Base-by-base conservation (phyloP, 2,888 invertebrate genomes). In the Steromphala cineraria region DNA sequence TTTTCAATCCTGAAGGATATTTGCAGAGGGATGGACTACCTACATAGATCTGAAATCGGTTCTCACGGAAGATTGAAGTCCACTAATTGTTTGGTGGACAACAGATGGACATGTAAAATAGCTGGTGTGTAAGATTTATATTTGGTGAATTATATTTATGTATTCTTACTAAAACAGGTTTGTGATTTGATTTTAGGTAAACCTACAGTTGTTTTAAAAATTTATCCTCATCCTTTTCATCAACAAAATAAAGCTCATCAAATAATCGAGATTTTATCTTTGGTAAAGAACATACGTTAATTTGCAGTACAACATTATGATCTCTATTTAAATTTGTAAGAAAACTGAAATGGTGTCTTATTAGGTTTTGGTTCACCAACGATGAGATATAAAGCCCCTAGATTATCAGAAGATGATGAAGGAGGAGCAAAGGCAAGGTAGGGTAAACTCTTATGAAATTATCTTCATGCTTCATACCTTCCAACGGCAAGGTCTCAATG, bases 81-180 rank as follows among this genome's bases (percentile, higher is more conserved):
- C 0, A 85, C 88, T 13, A 90, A 90, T 67, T 87, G 90, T 78
- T 81, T 91, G 13, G 80, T 91, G 10, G 91, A 91, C 81, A 89
- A 87, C 79, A 86, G 89, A 79, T 91, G 91, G 91, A 87, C 90
- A 1, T 90, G 90, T 80, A 88, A 88, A 84, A 81, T 88, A 24
- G n/a, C 87, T 81, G 87, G 87, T 87, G 82, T 52, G 36, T 52
- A 19, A 17, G 24, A 2, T n/a, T 17, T 0, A 17, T 67, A 53
- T 15, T 71, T 53, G n/a, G n/a, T n/a, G n/a, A n/a, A n/a, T n/a
- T n/a, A n/a, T n/a, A n/a, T n/a, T n/a, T n/a, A 15, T 13, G 15
- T 13, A n/a, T n/a, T n/a, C n/a, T n/a, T n/a, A n/a, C n/a, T n/a
- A n/a, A n/a, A n/a, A n/a, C n/a, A n/a, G n/a, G n/a, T n/a, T n/a